phyloP scores from a whole-genome alignment of 30 jellyfish, hydroid and myxozoan species.

The Hydra vulgaris region DNA sequence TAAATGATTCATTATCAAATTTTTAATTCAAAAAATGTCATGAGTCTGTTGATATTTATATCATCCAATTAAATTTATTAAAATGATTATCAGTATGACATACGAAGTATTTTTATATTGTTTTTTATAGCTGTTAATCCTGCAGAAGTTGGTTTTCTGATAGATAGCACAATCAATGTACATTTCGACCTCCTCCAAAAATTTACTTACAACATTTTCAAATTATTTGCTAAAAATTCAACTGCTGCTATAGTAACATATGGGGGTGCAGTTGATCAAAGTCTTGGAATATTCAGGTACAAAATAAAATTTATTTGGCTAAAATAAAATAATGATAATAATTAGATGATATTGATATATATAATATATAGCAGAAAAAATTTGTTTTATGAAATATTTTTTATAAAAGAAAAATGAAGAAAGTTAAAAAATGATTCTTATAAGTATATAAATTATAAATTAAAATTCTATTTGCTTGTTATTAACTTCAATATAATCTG shows the following conservation, averaged over 20 bases:
- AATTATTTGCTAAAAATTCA: conserved; percentile 54
- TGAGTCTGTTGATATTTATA: too few species aligned
- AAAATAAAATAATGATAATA: too few species aligned
- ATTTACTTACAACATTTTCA: conserved; percentile 49
- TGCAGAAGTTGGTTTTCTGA: conserved; percentile 38
- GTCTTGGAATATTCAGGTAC: conserved; percentile 40
- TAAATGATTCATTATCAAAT: too few species aligned
- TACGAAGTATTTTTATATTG: neutral
- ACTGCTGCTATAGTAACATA: conserved; percentile 54
- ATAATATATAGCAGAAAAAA: neutral
- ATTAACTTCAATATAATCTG: too few species aligned
- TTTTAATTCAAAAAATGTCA: too few species aligned
- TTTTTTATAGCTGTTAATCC: neutral
- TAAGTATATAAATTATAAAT: too few species aligned
- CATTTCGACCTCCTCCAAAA: conserved; percentile 76
- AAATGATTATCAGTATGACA: too few species aligned
- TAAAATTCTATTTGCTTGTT: too few species aligned
- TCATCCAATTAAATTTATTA: too few species aligned
- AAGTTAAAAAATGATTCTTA: too few species aligned
- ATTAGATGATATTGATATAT: too few species aligned
- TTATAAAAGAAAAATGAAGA: neutral
- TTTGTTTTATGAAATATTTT: neutral
- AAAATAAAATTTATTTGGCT: too few species aligned
- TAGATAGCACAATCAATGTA: conserved; percentile 53
- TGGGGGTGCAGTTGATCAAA: conserved; percentile 57